A percentile compares a stretch with the other conserved stretches of the same genome.
phyloP scores from a whole-genome alignment of 2,888 invertebrate genomes.

The Tortricodes alternella region DNA sequence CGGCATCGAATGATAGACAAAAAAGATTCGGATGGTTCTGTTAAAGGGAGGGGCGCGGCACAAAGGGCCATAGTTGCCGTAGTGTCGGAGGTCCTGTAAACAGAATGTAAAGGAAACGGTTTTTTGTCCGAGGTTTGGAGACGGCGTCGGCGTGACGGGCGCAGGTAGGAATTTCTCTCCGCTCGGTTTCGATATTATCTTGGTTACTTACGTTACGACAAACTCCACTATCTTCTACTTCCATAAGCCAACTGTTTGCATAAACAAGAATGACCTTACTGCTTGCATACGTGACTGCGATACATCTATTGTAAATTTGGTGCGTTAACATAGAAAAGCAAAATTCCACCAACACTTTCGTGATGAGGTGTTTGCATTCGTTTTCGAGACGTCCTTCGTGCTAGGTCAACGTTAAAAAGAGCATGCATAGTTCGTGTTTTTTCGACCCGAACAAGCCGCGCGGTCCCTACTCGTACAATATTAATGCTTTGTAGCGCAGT shows the following conservation, averaged over 20 bases:
- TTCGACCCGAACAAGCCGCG: constrained; percentile 26
- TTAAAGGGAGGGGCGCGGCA: constrained; percentile 50
- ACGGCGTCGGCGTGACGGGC: constrained; percentile 55
- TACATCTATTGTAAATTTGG: constrained; percentile 40
- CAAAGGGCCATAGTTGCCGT: constrained; percentile 67
- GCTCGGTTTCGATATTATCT: constrained; percentile 59
- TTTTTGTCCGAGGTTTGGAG: constrained; percentile 60
- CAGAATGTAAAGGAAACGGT: constrained; percentile 73
- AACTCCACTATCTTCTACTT: constrained; percentile 71
- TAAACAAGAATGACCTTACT: constrained; percentile 66
- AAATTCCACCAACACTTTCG: not conserved
- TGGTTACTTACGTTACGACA: constrained; percentile 63
- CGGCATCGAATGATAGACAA: constrained; percentile 52
- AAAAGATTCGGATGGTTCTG: constrained; percentile 63
- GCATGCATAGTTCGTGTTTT: constrained; percentile 18
- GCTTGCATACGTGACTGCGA: constrained; percentile 61
- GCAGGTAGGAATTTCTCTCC: constrained; percentile 63
- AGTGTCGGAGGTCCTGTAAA: constrained; percentile 79
- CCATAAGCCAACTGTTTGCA: constrained; percentile 66
- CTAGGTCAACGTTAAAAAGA: constrained; percentile 18
- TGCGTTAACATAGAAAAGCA: constrained; percentile 40
- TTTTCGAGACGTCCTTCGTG: constrained; percentile 6
- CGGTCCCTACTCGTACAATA: constrained; percentile 32
- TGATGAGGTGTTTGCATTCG: not conserved
- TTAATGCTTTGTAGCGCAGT: constrained; percentile 37